Evolutionary conservation across 1,140 invertebrate genomes (phyloP).

Genomic region (Drosophila ercepeae): DNA sequence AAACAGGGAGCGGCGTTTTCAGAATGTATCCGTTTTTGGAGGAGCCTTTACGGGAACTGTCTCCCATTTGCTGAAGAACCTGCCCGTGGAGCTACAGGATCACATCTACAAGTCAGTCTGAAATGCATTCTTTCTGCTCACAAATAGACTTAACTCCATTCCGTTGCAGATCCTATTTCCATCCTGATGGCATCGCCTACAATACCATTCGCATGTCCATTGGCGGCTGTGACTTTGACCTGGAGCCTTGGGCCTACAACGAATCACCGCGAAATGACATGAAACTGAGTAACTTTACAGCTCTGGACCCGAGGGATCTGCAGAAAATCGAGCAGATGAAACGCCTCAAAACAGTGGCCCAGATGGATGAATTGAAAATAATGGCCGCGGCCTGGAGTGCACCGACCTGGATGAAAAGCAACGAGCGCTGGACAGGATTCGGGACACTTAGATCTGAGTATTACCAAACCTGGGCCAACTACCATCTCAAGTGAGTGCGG

Average conservation of each 20-base stretch:
- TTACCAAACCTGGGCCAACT: constrained; percentile 92
- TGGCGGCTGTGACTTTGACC: constrained; percentile 91
- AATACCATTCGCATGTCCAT: constrained; percentile 91
- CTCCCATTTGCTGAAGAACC: constrained; percentile 89
- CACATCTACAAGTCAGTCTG: constrained; percentile 86
- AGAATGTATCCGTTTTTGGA: constrained; percentile 91
- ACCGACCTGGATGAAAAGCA: constrained; percentile 97
- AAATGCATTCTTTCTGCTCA: background rate
- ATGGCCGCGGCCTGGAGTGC: constrained; percentile 92
- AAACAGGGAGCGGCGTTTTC: constrained; percentile 83
- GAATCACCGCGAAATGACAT: constrained; percentile 86
- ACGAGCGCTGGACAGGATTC: constrained; percentile 86
- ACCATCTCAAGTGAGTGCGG: constrained; percentile 88
- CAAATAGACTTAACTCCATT: background rate
- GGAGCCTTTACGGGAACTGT: constrained; percentile 94
- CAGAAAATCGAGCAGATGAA: constrained; percentile 68
- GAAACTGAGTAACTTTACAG: constrained; percentile 87
- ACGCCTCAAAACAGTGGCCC: constrained; percentile 53
- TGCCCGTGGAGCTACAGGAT: constrained; percentile 86
- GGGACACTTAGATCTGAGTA: constrained; percentile 87
- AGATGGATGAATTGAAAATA: constrained; percentile 83
- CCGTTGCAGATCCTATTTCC: constrained; percentile 85
- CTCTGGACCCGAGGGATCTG: constrained; percentile 66
- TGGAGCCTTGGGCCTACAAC: constrained; percentile 86
- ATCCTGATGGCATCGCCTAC: constrained; percentile 89